These are phyloP conservation scores for Sphenodon punctatus DNA, from an alignment of 2,797 vertebrate species.

Conservation along the genomic window DNA sequence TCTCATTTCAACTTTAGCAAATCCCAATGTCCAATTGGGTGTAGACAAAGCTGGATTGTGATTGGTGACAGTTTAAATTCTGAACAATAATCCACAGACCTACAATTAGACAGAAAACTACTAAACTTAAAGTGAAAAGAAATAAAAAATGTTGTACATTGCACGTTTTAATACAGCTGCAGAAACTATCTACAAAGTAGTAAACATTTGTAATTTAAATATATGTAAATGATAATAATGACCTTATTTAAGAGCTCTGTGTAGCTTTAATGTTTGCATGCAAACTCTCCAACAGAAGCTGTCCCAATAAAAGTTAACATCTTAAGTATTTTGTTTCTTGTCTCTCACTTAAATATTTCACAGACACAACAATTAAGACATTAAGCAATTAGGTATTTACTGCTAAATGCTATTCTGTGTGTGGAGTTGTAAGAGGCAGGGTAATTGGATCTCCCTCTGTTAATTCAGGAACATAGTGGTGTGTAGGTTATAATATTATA, in stretches of 20 bases:
- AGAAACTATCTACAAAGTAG: not conserved
- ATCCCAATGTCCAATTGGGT: too few relatives aligned
- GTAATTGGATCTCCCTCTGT: not conserved
- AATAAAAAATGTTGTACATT: not conserved
- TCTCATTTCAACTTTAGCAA: too few relatives aligned
- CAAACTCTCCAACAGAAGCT: too few relatives aligned
- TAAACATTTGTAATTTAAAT: not conserved
- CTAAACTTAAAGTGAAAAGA: not conserved
- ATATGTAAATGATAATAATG: too few relatives aligned
- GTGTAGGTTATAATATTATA: not conserved
- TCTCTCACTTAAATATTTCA: too few relatives aligned
- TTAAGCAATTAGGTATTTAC: not conserved
- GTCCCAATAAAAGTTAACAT: too few relatives aligned
- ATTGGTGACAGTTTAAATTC: not conserved
- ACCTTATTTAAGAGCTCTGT: too few relatives aligned
- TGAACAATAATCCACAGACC: too few relatives aligned
- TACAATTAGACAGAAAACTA: not conserved
- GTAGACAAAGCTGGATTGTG: not conserved
- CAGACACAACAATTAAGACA: too few relatives aligned
- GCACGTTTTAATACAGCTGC: not conserved
- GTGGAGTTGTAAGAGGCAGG: not conserved
- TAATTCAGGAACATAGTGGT: not conserved
- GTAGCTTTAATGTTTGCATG: too few relatives aligned
- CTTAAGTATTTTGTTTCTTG: too few relatives aligned
- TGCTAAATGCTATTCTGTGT: not conserved